phyloP scores from a whole-genome alignment of 2,797 vertebrate species.

The Xenopus petersii region DNA sequence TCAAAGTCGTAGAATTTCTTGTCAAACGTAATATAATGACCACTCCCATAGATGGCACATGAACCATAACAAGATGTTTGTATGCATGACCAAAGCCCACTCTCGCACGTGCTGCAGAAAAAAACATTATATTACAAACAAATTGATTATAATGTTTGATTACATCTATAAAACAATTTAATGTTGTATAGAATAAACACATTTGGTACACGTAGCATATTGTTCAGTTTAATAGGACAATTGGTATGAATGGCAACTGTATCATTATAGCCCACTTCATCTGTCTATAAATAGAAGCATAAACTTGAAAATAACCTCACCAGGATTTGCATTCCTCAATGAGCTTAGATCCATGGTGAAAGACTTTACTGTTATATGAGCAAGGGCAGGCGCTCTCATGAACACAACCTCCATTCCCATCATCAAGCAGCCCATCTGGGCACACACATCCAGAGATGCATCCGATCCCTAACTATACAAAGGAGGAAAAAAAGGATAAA shows the following conservation, averaged over 20 bases:
- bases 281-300: too few species aligned
- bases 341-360: constrained; percentile 53
- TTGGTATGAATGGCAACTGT: too few species aligned
- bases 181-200: too few species aligned
- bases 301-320: constrained; percentile 46
- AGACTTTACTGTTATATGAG: constrained; percentile 58
- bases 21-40: constrained; percentile 89
- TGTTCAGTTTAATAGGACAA: too few species aligned
- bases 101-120: constrained; percentile 75
- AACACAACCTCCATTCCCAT: constrained; percentile 64
- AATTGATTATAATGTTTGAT: too few species aligned
- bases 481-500: too few species aligned
- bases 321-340: constrained; percentile 68
- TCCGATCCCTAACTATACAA: constrained; percentile 61
- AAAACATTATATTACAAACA: too few species aligned
- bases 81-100: constrained; percentile 81
- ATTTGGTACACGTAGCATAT: too few species aligned
- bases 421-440: constrained; percentile 59
- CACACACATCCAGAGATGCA: constrained; percentile 72
- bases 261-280: too few species aligned
- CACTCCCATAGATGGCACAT: constrained; percentile 86
- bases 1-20: constrained; percentile 77
- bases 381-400: constrained; percentile 60
- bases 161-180: too few species aligned
- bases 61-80: constrained; percentile 68